A percentile compares a stretch with the other conserved stretches of the same genome.
Conservation (phyloP, 2,888 invertebrate species). For the Digitonthophagus gazella region DNA sequence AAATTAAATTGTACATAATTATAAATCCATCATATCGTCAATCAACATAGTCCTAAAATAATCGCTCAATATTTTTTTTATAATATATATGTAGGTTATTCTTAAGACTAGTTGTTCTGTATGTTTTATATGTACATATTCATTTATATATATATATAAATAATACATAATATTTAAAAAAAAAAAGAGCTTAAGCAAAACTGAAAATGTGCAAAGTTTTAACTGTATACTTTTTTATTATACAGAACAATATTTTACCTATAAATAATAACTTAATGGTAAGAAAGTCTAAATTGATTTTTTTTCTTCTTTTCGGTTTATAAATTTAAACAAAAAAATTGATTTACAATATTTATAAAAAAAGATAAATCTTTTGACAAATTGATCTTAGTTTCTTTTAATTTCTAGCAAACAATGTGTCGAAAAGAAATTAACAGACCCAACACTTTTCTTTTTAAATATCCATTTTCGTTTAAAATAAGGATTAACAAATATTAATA, state of each 20-base stretch:
- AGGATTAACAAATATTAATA: slow-evolving; percentile 39
- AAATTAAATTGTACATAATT: background rate
- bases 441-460: background rate
- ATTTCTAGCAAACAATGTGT: slow-evolving; percentile 43
- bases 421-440: slow-evolving; percentile 23
- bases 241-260: slow-evolving; percentile 47
- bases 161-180: slow-evolving; percentile 19
- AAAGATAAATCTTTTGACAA: slow-evolving; percentile 35
- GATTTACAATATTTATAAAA: slow-evolving; percentile 44
- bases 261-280: slow-evolving; percentile 49
- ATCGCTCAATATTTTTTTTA: background rate
- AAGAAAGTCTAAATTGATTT: slow-evolving; percentile 46
- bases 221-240: slow-evolving; percentile 47
- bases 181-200: slow-evolving; percentile 40
- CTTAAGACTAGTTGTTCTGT: background rate
- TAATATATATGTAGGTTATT: background rate
- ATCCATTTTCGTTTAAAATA: slow-evolving; percentile 3
- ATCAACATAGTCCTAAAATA: background rate
- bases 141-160: slow-evolving; percentile 3
- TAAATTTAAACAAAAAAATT: slow-evolving; percentile 37
- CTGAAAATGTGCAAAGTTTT: slow-evolving; percentile 41
- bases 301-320: too few relatives aligned
- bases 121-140: background rate
- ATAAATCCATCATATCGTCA: background rate
- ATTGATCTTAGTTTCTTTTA: slow-evolving; percentile 28